A percentile compares a stretch with the other conserved stretches of the same genome.
These are phyloP conservation scores for Sebastes cheni DNA, from an alignment of 2,797 vertebrate genomes.

Conservation along the genomic window DNA sequence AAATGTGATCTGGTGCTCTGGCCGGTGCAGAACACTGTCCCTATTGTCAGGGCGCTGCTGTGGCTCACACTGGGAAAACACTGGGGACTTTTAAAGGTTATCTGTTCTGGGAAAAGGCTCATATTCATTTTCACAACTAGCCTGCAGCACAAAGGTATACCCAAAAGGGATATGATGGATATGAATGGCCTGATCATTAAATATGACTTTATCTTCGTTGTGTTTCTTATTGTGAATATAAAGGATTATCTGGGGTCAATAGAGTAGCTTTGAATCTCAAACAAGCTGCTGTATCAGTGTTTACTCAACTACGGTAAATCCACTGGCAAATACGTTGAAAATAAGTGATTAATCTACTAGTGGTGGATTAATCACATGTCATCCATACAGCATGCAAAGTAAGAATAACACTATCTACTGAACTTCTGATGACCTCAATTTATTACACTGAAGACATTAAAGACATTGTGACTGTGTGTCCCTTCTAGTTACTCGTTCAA, in stretches of 20 bases:
- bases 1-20: constrained; percentile 75
- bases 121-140: constrained; percentile 55
- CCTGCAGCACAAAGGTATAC: constrained; percentile 10
- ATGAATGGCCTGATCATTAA: background rate
- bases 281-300: background rate
- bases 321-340: background rate
- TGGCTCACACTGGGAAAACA: constrained; percentile 69
- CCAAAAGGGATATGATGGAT: constrained; percentile 15
- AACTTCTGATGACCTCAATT: background rate
- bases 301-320: background rate
- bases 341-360: constrained; percentile 1
- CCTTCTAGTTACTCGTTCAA: background rate
- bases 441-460: background rate
- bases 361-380: background rate
- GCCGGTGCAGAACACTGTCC: constrained; percentile 71
- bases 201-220: constrained; percentile 5
- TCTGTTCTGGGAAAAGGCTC: constrained; percentile 70
- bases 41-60: constrained; percentile 71
- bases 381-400: background rate
- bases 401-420: background rate
- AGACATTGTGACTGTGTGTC: background rate
- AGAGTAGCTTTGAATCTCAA: background rate
- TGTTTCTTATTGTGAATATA: background rate
- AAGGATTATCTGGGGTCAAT: background rate
- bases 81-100: constrained; percentile 77